phyloP scores from a whole-genome alignment of 2,797 vertebrate genomes.

The Lateolabrax maculatus region DNA sequence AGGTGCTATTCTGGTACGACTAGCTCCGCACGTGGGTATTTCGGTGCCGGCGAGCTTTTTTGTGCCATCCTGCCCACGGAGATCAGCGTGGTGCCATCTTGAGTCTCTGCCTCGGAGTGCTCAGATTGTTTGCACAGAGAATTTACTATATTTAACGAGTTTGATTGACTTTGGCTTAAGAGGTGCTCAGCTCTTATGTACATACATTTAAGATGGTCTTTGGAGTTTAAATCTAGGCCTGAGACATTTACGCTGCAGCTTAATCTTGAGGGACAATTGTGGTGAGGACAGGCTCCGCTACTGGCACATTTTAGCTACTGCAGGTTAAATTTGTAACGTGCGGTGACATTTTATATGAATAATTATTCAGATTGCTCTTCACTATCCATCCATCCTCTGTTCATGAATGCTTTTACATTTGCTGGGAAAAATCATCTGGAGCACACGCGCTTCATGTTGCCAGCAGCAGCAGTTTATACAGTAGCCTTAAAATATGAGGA shows the following conservation, averaged over 20 bases:
- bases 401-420: constrained; percentile 27
- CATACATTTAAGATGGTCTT: constrained; percentile 20
- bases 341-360: constrained; percentile 14
- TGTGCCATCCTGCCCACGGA: constrained; percentile 43
- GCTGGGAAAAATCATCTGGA: constrained; percentile 41
- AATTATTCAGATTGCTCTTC: constrained; percentile 15
- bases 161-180: constrained; percentile 48
- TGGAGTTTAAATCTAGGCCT: constrained; percentile 1
- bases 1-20: constrained; percentile 70
- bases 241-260: constrained; percentile 1
- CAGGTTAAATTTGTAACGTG: constrained; percentile 21
- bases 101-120: constrained; percentile 52
- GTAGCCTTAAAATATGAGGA: constrained; percentile 47
- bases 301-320: constrained; percentile 4
- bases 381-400: constrained; percentile 3
- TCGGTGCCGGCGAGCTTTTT: constrained; percentile 57
- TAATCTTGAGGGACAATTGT: constrained; percentile 6
- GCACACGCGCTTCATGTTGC: constrained; percentile 27
- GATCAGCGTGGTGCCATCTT: constrained; percentile 67
- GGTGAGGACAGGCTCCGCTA: not conserved
- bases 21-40: constrained; percentile 56
- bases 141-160: constrained; percentile 63
- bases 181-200: constrained; percentile 55
- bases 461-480: constrained; percentile 57
- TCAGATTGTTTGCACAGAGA: constrained; percentile 57